Conservation (phyloP, 1,140 invertebrate species). For the Sipha flava region DNA sequence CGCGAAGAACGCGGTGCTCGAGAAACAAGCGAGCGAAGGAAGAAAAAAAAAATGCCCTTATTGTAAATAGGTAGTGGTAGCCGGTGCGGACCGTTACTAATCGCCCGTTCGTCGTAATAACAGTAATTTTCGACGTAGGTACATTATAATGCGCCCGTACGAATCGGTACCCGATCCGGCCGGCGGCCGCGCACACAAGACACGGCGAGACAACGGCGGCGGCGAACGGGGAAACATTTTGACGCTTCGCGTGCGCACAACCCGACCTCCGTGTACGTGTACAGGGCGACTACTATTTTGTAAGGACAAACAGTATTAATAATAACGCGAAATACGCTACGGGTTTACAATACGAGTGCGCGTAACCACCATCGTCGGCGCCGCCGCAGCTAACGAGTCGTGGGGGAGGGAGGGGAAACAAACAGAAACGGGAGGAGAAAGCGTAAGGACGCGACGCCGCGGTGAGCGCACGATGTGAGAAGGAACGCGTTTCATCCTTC, state of each 20-base stretch:
- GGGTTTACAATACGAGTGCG: too few relatives aligned
- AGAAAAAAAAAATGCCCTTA: slow-evolving; percentile 9
- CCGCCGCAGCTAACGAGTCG: too few relatives aligned
- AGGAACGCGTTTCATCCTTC: too few relatives aligned
- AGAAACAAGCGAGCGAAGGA: background rate
- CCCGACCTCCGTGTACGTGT: too few relatives aligned
- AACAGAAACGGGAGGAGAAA: too few relatives aligned
- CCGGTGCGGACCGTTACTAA: slow-evolving; percentile 19
- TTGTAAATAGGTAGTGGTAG: slow-evolving; percentile 19
- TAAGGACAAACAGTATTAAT: background rate
- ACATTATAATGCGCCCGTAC: background rate
- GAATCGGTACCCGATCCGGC: slow-evolving; percentile 18
- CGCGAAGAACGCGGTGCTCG: too few relatives aligned
- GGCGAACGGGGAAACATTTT: background rate
- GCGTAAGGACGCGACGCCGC: too few relatives aligned
- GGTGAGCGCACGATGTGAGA: too few relatives aligned
- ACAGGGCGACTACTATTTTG: too few relatives aligned
- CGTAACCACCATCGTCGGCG: too few relatives aligned
- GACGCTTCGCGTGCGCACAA: background rate
- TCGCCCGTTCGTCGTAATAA: slow-evolving; percentile 25
- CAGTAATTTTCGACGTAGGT: slow-evolving; percentile 5
- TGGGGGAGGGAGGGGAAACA: too few relatives aligned
- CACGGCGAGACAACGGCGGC: background rate
- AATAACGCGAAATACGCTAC: background rate
- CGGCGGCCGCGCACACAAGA: background rate